Conservation (phyloP, 2,888 invertebrate genomes). For the Lochmaea capreae region DNA sequence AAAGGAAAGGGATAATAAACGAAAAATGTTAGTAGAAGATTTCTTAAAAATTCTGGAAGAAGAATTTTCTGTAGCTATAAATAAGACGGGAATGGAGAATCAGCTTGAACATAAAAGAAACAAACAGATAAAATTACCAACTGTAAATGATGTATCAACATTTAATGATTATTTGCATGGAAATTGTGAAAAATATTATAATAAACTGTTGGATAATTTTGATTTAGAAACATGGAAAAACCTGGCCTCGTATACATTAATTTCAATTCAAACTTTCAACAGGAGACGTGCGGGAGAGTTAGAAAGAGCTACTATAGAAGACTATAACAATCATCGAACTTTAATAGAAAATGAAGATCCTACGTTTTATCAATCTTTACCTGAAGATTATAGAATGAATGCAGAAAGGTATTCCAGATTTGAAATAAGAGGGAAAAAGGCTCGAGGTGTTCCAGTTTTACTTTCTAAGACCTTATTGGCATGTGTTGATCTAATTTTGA, state of each 20-base stretch:
- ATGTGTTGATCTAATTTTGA: conserved; percentile 37
- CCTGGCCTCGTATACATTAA: conserved; percentile 36
- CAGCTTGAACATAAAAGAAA: no score
- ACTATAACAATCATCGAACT: conserved; percentile 32
- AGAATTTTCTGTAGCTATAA: no score
- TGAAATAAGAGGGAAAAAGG: conserved; percentile 23
- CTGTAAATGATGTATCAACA: conserved; percentile 11
- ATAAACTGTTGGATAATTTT: conserved; percentile 16
- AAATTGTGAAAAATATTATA: not conserved
- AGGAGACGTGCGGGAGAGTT: conserved; percentile 43
- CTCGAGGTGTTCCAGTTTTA: conserved; percentile 33
- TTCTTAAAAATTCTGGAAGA: no score
- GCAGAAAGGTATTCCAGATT: conserved; percentile 22
- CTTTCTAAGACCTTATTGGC: conserved; percentile 18
- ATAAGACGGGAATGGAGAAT: no score
- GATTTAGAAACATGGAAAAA: conserved; percentile 22
- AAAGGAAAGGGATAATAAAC: no score
- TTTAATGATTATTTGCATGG: conserved; percentile 19
- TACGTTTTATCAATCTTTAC: conserved; percentile 13
- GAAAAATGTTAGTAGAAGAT: no score
- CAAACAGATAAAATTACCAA: no score
- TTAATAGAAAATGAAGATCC: conserved; percentile 27
- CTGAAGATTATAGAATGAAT: conserved; percentile 16
- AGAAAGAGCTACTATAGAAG: conserved; percentile 36
- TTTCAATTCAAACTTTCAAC: conserved; percentile 42